These are phyloP conservation scores for Salticus scenicus DNA, from an alignment of 2,888 invertebrate species.

Conservation along the genomic window DNA sequence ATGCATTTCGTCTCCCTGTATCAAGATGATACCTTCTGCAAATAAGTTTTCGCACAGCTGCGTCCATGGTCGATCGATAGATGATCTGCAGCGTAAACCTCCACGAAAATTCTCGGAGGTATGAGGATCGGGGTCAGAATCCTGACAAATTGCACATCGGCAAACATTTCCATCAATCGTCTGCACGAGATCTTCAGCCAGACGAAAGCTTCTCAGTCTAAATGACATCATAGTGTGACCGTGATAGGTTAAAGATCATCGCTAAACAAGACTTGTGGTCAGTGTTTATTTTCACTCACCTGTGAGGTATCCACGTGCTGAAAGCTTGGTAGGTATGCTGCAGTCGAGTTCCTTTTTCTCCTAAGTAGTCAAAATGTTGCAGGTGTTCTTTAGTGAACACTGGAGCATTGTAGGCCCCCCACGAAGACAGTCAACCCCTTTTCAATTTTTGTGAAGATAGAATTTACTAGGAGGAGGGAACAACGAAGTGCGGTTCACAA, in stretches of 20 bases:
- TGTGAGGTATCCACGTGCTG: conserved; percentile 40
- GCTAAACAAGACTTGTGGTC: conserved; percentile 65
- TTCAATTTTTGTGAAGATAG: conserved; percentile 18
- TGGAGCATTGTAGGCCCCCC: conserved; percentile 43
- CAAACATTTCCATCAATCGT: conserved; percentile 41
- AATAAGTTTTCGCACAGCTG: conserved; percentile 55
- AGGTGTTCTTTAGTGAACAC: conserved; percentile 48
- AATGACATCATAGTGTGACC: conserved; percentile 57
- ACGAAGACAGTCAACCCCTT: conserved; percentile 46
- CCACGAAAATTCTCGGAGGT: conserved; percentile 24
- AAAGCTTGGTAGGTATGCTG: conserved; percentile 47
- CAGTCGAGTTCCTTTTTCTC: conserved; percentile 21
- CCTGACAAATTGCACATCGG: conserved; percentile 63
- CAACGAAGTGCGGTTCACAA: conserved; percentile 40
- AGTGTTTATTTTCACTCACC: conserved; percentile 64
- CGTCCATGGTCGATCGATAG: conserved; percentile 33
- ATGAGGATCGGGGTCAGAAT: conserved; percentile 36
- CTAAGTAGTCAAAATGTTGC: conserved; percentile 36
- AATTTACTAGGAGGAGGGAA: conserved; percentile 34
- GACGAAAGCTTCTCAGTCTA: not conserved
- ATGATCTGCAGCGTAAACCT: conserved; percentile 58
- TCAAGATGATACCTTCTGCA: conserved; percentile 36
- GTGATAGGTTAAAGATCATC: conserved; percentile 28
- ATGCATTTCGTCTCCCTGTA: not conserved
- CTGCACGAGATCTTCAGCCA: conserved; percentile 18